A percentile compares a stretch with the other conserved stretches of the same genome.
Evolutionary conservation across 2,888 invertebrate genomes (phyloP).

Genomic region (Drosophila eohydei): DNA sequence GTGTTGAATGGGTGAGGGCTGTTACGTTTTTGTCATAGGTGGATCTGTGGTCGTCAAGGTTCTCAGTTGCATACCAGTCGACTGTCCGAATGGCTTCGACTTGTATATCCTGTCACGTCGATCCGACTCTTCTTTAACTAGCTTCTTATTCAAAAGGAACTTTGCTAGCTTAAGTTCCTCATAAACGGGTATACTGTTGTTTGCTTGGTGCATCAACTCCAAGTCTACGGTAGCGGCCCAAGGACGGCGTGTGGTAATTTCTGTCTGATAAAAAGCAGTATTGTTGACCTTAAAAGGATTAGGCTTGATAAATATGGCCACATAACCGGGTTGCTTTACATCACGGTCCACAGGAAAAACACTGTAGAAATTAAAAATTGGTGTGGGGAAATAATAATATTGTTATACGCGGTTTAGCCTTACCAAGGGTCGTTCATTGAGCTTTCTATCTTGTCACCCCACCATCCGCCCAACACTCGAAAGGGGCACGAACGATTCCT

Average conservation of each 20-base stretch:
- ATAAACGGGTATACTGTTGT: constrained; percentile 12
- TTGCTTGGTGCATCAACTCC: constrained; percentile 14
- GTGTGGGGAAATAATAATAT: not conserved
- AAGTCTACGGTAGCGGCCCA: constrained; percentile 38
- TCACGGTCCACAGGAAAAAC: constrained; percentile 61
- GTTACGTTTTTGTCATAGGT: constrained; percentile 9
- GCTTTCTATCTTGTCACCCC: constrained; percentile 34
- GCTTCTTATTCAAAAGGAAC: constrained; percentile 17
- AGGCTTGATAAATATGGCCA: constrained; percentile 65
- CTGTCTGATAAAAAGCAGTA: constrained; percentile 49
- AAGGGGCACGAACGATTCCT: constrained; percentile 56
- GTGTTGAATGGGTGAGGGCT: not conserved
- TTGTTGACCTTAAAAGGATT: constrained; percentile 52
- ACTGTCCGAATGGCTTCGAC: constrained; percentile 6
- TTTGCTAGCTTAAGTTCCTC: not conserved
- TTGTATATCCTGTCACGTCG: constrained; percentile 9
- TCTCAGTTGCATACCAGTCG: not conserved
- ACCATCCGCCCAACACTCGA: constrained; percentile 57
- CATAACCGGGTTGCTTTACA: constrained; percentile 48
- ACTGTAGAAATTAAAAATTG: constrained; percentile 23
- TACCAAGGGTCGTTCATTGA: constrained; percentile 35
- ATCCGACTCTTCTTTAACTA: constrained; percentile 26
- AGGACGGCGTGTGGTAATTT: constrained; percentile 62
- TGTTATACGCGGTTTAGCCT: not conserved
- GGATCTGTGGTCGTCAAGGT: not conserved